Percentiles rank a stretch among this genome's conserved stretches.
Conservation (phyloP, 2,888 invertebrate genomes). For the Pasiphila rectangulata region DNA sequence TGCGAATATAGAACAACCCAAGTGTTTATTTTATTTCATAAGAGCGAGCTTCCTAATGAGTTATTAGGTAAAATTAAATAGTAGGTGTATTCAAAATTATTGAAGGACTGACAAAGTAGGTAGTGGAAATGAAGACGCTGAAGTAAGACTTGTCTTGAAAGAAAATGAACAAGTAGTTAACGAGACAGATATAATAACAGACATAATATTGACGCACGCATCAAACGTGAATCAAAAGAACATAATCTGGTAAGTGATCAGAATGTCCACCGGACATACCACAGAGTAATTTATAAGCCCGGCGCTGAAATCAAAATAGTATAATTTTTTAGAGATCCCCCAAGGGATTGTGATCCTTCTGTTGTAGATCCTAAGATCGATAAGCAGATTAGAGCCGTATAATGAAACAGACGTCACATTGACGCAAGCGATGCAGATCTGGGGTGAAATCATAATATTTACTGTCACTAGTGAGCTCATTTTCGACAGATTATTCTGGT, state of each 20-base stretch:
- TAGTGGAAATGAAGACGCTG: background rate
- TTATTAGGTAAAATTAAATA: background rate
- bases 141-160: background rate
- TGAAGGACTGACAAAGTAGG: no score
- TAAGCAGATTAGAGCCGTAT: conserved; percentile 50
- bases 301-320: conserved; percentile 71
- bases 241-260: conserved; percentile 63
- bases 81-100: no score
- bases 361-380: conserved; percentile 49
- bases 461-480: conserved; percentile 66
- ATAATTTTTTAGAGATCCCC: conserved; percentile 38
- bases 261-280: conserved; percentile 73
- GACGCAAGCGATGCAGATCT: conserved; percentile 76
- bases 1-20: conserved; percentile 12
- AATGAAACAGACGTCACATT: conserved; percentile 78
- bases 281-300: conserved; percentile 70
- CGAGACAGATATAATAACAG: conserved; percentile 2
- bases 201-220: conserved; percentile 46
- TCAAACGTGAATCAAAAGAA: conserved; percentile 58
- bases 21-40: conserved; percentile 9
- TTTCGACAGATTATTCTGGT: conserved; percentile 67
- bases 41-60: background rate
- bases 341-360: conserved; percentile 54
- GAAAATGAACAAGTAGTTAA: background rate
- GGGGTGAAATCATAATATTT: conserved; percentile 74